These are phyloP conservation scores for Clarias fuscus DNA, from an alignment of 2,797 vertebrate genomes.

Conservation along the genomic window DNA sequence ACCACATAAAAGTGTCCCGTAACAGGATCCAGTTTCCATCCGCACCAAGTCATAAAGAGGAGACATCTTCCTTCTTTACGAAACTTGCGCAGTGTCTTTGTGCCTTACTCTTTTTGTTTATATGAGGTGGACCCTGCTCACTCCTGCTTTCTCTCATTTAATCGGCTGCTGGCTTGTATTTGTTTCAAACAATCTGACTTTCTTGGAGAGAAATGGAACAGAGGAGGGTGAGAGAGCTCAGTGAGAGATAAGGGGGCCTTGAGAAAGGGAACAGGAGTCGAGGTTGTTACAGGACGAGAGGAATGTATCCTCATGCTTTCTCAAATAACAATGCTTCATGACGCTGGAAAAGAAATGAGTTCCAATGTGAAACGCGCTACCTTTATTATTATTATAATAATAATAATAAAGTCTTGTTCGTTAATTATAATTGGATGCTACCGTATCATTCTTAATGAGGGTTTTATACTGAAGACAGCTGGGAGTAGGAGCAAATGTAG, in stretches of 20 bases:
- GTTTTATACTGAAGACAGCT: background rate
- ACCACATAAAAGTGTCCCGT: slow-evolving; percentile 4
- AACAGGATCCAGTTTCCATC: slow-evolving; percentile 20
- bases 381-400: background rate
- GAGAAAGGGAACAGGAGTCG: slow-evolving; percentile 53
- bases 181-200: slow-evolving; percentile 40
- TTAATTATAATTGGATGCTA: background rate
- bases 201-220: slow-evolving; percentile 46
- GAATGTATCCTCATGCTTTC: slow-evolving; percentile 21
- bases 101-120: slow-evolving; percentile 1
- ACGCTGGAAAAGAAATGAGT: background rate
- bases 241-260: slow-evolving; percentile 58
- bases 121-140: slow-evolving; percentile 24
- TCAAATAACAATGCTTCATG: slow-evolving; percentile 7
- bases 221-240: slow-evolving; percentile 18
- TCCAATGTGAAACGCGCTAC: background rate
- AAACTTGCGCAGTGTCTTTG: background rate
- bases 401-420: background rate
- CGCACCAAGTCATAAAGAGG: background rate
- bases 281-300: slow-evolving; percentile 16
- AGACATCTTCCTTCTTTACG: background rate
- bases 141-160: slow-evolving; percentile 7
- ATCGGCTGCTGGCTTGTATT: slow-evolving; percentile 34
- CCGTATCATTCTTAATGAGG: background rate
- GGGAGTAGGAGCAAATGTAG: background rate